A percentile compares a stretch with the other conserved stretches of the same genome.
Conservation (phyloP, 2,888 invertebrate genomes). For the Xestobium rufovillosum region DNA sequence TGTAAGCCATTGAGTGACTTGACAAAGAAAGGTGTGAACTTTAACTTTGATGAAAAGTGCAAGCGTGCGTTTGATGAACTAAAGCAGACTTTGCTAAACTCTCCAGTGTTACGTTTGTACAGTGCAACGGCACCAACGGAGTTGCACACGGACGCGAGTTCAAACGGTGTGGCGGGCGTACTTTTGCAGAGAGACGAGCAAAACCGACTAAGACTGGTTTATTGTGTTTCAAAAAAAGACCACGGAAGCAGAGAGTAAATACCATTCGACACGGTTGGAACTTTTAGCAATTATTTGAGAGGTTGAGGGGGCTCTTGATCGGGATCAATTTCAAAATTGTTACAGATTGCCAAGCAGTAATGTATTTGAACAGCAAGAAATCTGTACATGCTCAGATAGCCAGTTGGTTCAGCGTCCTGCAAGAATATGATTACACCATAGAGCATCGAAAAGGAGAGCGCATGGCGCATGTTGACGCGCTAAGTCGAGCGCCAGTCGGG, state of each 20-base stretch:
- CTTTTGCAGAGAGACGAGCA: conserved; percentile 25
- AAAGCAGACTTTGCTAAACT: conserved; percentile 11
- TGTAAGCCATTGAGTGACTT: conserved; percentile 27
- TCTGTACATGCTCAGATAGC: conserved; percentile 26
- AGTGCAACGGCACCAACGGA: conserved; percentile 18
- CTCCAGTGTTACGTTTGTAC: conserved; percentile 19
- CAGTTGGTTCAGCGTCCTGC: conserved; percentile 21
- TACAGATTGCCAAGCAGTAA: conserved; percentile 28
- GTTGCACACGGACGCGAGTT: conserved; percentile 21
- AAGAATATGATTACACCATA: conserved; percentile 26
- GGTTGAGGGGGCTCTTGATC: conserved; percentile 24
- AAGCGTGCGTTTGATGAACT: conserved; percentile 15
- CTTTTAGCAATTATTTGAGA: conserved; percentile 28
- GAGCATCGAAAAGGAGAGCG: conserved; percentile 21
- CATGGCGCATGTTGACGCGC: conserved; percentile 25
- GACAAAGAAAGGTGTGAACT: conserved; percentile 21
- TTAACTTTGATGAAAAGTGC: conserved; percentile 14
- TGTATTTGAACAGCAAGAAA: conserved; percentile 24
- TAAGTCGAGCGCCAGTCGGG: conserved; percentile 23
- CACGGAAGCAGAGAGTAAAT: conserved; percentile 22
- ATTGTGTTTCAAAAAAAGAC: conserved; percentile 27
- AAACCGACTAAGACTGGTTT: conserved; percentile 22
- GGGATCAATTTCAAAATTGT: conserved; percentile 26
- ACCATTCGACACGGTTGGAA: conserved; percentile 25
- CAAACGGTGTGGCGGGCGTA: conserved; percentile 24